A percentile compares a stretch with the other conserved stretches of the same genome.
These are phyloP conservation scores for Panthera leo DNA, from an alignment of 2,113 vertebrate species.

Conservation along the genomic window DNA sequence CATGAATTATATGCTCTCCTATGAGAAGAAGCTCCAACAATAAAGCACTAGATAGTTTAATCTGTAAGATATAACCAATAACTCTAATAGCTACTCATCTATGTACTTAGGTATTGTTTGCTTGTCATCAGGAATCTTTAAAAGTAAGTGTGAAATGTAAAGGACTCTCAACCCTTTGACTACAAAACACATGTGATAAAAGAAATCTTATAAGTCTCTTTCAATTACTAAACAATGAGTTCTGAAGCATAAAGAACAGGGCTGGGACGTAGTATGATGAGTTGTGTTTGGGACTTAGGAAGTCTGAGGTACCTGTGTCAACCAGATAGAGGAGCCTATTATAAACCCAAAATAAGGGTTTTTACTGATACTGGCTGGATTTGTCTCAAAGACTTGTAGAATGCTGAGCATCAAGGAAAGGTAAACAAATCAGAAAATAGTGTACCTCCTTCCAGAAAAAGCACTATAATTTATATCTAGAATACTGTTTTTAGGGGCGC, in stretches of 20 bases:
- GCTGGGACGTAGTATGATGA: not conserved
- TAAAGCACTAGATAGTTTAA: too few species aligned
- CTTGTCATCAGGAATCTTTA: not conserved
- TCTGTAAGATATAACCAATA: not conserved
- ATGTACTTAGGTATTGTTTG: not conserved
- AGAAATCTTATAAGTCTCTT: not conserved
- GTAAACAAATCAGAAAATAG: not conserved
- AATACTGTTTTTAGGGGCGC: not conserved
- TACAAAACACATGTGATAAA: not conserved
- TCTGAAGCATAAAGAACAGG: not conserved
- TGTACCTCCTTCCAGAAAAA: not conserved
- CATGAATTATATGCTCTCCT: not conserved
- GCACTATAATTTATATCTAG: not conserved
- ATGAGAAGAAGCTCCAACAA: not conserved
- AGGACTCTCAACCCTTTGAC: not conserved
- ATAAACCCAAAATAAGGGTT: not conserved
- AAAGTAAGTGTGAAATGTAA: not conserved
- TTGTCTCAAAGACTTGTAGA: not conserved
- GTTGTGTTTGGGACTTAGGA: not conserved
- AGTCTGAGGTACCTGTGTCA: not conserved
- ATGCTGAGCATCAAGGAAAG: not conserved
- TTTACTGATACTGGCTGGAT: not conserved
- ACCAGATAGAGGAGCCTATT: not conserved
- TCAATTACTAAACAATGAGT: not conserved
- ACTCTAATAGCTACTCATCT: not conserved